Evolutionary conservation across 1,140 invertebrate species (phyloP).

Genomic region (Coelopa frigida): DNA sequence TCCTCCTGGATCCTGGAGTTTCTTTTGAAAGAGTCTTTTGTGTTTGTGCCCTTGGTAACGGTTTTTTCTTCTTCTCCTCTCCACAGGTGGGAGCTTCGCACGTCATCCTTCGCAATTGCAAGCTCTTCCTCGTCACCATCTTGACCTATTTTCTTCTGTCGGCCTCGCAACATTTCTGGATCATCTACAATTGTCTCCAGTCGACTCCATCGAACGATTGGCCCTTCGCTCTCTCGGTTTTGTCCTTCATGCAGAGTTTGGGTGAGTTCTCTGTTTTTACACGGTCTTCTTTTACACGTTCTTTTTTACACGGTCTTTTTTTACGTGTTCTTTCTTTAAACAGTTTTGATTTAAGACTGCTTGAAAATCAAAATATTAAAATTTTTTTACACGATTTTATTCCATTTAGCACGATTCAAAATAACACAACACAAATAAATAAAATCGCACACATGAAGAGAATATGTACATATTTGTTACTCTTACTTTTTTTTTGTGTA

Average conservation of each 20-base stretch:
- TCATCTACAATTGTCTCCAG: conserved; percentile 25
- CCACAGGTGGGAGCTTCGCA: conserved; percentile 62
- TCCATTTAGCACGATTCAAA: too few relatives aligned
- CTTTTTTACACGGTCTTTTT: too few relatives aligned
- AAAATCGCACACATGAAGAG: too few relatives aligned
- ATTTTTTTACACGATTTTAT: too few relatives aligned
- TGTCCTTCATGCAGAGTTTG: conserved; percentile 30
- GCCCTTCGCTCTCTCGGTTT: conserved; percentile 26
- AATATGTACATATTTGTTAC: too few relatives aligned
- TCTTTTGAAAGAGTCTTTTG: not conserved
- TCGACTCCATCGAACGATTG: conserved; percentile 15
- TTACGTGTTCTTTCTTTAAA: too few relatives aligned
- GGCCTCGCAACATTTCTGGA: conserved; percentile 49
- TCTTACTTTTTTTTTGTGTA: too few relatives aligned
- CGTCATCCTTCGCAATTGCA: conserved; percentile 54
- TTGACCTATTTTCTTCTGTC: conserved; percentile 43
- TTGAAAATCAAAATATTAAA: too few relatives aligned
- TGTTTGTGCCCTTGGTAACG: not conserved
- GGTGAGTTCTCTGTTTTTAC: conserved; percentile 21
- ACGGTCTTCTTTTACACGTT: too few relatives aligned
- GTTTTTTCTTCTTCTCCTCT: conserved; percentile 22
- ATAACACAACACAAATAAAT: too few relatives aligned
- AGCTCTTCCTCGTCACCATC: conserved; percentile 52
- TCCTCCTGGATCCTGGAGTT: too few relatives aligned
- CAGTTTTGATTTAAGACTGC: too few relatives aligned